phyloP scores from a whole-genome alignment of 2,113 vertebrate genomes.

The Anser cygnoides region DNA sequence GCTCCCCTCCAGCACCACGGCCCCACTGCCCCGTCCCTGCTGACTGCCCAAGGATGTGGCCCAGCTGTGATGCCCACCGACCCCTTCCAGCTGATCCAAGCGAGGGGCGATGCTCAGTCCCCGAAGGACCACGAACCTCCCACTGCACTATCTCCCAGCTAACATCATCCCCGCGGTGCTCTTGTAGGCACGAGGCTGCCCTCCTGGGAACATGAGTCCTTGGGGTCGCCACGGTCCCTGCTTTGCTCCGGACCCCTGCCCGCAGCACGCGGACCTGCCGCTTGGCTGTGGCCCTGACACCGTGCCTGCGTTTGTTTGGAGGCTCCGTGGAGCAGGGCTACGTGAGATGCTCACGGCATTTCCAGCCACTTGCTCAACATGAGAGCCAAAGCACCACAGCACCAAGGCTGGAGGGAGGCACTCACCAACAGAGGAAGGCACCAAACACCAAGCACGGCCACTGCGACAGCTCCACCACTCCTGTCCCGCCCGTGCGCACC shows the following conservation, averaged over 20 bases:
- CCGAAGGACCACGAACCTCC: neutral
- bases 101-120: neutral
- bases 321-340: constrained; percentile 57
- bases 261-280: constrained; percentile 48
- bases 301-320: constrained; percentile 49
- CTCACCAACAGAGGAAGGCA: neutral
- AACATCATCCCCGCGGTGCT: rapidly evolving
- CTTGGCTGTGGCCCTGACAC: constrained; percentile 49
- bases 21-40: neutral
- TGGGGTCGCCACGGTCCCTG: no score
- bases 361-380: constrained; percentile 62
- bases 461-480: neutral
- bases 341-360: constrained; percentile 63
- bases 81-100: neutral
- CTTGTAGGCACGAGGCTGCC: neutral
- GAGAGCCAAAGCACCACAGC: neutral
- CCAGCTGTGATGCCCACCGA: rapidly evolving
- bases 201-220: neutral
- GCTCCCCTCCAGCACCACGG: neutral
- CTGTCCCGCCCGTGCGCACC: rapidly evolving
- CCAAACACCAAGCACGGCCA: neutral
- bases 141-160: neutral
- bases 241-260: neutral
- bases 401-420: neutral
- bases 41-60: neutral